These are phyloP conservation scores for Takifugu ocellatus DNA, from an alignment of 2,797 vertebrate genomes.

Conservation along the genomic window DNA sequence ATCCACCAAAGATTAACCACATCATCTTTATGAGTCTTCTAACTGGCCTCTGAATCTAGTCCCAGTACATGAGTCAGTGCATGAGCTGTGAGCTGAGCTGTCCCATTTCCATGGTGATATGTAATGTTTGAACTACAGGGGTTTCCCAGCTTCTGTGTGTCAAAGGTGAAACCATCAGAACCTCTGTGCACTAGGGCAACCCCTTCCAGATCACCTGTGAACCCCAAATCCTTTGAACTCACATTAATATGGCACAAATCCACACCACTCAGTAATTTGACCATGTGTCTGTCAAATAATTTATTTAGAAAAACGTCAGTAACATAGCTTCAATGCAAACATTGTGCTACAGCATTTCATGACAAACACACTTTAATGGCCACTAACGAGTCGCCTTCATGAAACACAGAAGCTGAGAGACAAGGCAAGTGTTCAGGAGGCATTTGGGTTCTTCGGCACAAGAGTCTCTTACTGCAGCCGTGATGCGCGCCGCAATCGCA, in stretches of 20 bases:
- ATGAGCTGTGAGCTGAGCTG: too few species aligned
- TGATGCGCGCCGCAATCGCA: constrained; percentile 29
- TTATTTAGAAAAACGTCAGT: constrained; percentile 68
- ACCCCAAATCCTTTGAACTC: too few species aligned
- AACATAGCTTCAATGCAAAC: constrained; percentile 23
- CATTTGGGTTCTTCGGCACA: constrained; percentile 46
- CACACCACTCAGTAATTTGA: too few species aligned
- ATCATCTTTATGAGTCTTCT: neutral
- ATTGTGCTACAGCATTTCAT: neutral
- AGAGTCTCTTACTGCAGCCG: constrained; percentile 23
- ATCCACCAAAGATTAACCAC: constrained; percentile 43
- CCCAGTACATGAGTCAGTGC: constrained; percentile 5
- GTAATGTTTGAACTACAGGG: neutral
- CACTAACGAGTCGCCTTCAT: neutral
- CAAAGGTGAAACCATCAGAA: too few species aligned
- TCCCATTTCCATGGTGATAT: constrained; percentile 4
- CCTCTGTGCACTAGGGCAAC: too few species aligned
- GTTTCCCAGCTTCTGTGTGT: neutral
- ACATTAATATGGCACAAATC: too few species aligned
- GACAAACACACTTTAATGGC: neutral
- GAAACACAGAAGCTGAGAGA: constrained; percentile 50
- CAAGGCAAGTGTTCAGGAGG: constrained; percentile 66
- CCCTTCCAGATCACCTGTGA: too few species aligned
- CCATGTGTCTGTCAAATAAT: constrained; percentile 40
- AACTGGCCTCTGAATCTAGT: constrained; percentile 17